A percentile compares a stretch with the other conserved stretches of the same genome.
phyloP scores from a whole-genome alignment of 2,888 invertebrate species.

The Trissoscelio sp. region DNA sequence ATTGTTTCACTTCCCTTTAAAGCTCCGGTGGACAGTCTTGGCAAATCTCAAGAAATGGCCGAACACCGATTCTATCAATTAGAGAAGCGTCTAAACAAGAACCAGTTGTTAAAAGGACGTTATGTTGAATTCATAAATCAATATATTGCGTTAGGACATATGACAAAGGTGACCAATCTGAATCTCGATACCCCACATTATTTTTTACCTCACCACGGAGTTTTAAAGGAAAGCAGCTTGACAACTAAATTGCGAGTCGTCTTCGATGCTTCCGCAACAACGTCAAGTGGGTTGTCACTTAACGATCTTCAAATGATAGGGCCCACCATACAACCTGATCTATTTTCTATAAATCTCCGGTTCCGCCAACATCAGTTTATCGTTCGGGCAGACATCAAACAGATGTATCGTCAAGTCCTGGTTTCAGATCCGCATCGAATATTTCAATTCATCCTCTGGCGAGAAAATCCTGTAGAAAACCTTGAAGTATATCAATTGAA shows the following conservation, averaged over 20 bases:
- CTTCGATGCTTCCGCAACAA: slow-evolving; percentile 73
- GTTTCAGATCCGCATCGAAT: not conserved
- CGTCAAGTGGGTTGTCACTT: slow-evolving; percentile 67
- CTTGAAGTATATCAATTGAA: slow-evolving; percentile 47
- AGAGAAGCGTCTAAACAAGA: slow-evolving; percentile 1
- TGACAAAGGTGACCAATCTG: no score
- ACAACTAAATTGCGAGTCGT: slow-evolving; percentile 75
- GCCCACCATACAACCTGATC: slow-evolving; percentile 65
- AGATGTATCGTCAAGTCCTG: slow-evolving; percentile 71
- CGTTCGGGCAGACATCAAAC: slow-evolving; percentile 72
- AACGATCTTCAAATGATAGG: slow-evolving; percentile 71
- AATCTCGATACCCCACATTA: not conserved
- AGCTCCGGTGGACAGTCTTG: slow-evolving; percentile 2
- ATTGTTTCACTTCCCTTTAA: slow-evolving; percentile 34
- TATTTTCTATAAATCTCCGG: slow-evolving; percentile 64
- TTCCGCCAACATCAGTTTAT: slow-evolving; percentile 66
- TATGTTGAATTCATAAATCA: slow-evolving; percentile 24
- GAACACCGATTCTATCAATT: slow-evolving; percentile 5
- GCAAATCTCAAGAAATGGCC: slow-evolving; percentile 19
- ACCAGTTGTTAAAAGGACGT: not conserved
- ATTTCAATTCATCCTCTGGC: not conserved
- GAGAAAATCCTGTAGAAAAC: not conserved
- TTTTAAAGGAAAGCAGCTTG: slow-evolving; percentile 67
- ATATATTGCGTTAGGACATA: slow-evolving; percentile 11
- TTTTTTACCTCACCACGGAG: slow-evolving; percentile 74